Evolutionary conservation across 1,140 invertebrate species (phyloP), one percentile per base, ranked within the genome.

Genomic region (Nasonia longicornis): DNA sequence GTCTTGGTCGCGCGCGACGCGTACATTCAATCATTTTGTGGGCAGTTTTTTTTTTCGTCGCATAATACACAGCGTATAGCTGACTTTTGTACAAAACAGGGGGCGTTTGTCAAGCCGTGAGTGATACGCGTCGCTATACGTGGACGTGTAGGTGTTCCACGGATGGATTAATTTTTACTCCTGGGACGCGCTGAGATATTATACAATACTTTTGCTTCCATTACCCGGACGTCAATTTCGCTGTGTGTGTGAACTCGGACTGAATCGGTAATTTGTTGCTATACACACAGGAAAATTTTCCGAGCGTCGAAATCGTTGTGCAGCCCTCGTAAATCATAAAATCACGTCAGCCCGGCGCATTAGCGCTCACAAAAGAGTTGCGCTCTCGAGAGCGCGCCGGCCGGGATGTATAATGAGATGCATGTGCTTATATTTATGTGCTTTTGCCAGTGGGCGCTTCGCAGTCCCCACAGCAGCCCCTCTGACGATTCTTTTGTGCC

Each of bases 91-190:
- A 75, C 20, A 67, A 80, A 80, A 26, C 38, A 38, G 26, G 29
- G 38, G 14, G 10, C n/a, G 45, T 67, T 75, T 66, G 63, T 64
- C 71, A 74, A 67, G 38, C 3, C 31, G 31, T 75, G 79, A 80
- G 6, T 11, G 64, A 75, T 77, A 31, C 52, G 6, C 14, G 8
- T 48, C 16, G 22, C n/a, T 6, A 26, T 26, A 1, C 26, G 12
- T 64, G 14, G 22, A 52, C 16, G 12, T 26, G 26, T 52, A 16
- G 16, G 52, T 12, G 67, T 14, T 31, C 14, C 73, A 26, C 29
- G 45, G 69, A 77, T 78, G 35, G 75, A 82, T 82, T 82, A 73
- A 77, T 82, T 82, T 64, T 73, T 67, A 72, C 80, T 81, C 79
- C 11, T 22, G 79, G 79, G 14, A 10, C 20, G 0, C 69, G 64